phyloP scores from a whole-genome alignment of 2,113 vertebrate genomes.

The Myotis davidii region DNA sequence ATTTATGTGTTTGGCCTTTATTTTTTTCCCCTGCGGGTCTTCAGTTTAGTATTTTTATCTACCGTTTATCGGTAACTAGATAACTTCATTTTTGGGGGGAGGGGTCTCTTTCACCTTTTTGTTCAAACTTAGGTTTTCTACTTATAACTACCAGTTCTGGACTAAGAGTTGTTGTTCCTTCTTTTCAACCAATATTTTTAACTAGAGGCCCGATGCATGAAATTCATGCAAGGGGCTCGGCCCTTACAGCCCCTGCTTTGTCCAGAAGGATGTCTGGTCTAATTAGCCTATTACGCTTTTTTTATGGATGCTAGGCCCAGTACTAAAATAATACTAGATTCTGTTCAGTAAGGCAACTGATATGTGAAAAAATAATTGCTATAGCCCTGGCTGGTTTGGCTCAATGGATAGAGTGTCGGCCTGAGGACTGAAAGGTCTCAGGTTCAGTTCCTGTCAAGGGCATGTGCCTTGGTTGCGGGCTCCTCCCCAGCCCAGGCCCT shows the following conservation, averaged over 20 bases:
- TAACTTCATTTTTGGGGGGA: background rate
- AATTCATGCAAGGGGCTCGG: too few relatives aligned
- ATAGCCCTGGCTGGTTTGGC: too few relatives aligned
- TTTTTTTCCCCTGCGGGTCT: background rate
- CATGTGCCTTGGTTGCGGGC: too few relatives aligned
- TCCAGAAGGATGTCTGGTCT: too few relatives aligned
- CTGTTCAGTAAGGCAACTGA: background rate
- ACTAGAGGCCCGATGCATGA: too few relatives aligned
- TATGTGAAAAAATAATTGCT: background rate
- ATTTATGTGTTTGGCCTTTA: background rate
- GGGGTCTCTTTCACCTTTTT: background rate
- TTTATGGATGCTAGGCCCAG: background rate
- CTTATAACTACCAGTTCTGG: background rate
- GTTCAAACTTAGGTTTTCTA: background rate
- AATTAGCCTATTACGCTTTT: too few relatives aligned
- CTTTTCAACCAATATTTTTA: background rate
- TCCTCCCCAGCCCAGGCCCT: too few relatives aligned
- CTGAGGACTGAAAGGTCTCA: too few relatives aligned
- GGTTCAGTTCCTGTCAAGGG: too few relatives aligned
- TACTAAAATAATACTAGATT: background rate
- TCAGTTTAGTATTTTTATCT: conserved; percentile 6
- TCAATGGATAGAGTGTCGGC: too few relatives aligned
- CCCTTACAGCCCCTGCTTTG: too few relatives aligned
- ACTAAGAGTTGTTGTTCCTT: conserved; percentile 17
- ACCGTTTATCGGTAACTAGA: background rate